Conservation (phyloP, 2,797 vertebrate genomes). For the Anguilla marmorata region DNA sequence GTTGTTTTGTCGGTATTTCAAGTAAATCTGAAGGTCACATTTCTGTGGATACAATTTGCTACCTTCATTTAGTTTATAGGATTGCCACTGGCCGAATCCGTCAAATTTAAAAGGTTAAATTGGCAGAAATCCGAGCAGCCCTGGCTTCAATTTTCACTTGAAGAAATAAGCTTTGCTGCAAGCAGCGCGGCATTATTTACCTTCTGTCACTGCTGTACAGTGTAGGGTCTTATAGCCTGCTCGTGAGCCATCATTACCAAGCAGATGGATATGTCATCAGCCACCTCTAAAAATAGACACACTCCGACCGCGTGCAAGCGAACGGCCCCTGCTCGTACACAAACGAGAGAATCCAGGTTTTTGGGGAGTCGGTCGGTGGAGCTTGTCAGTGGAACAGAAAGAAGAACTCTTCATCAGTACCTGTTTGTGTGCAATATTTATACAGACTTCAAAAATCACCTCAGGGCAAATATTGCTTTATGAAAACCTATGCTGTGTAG, state of each 20-base stretch:
- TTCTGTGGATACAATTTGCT: constrained; percentile 24
- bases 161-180: constrained; percentile 23
- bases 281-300: constrained; percentile 34
- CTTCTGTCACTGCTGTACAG: constrained; percentile 19
- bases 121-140: constrained; percentile 12
- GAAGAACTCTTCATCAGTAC: neutral
- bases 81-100: constrained; percentile 22
- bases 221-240: neutral
- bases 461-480: neutral
- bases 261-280: constrained; percentile 38
- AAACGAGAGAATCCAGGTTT: neutral
- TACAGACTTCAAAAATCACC: neutral
- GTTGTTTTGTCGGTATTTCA: neutral
- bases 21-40: constrained; percentile 31
- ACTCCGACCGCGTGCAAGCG: constrained; percentile 20
- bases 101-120: constrained; percentile 28
- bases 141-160: constrained; percentile 27
- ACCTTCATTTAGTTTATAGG: constrained; percentile 23
- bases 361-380: neutral
- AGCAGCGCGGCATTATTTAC: constrained; percentile 34
- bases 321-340: neutral
- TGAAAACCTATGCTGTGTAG: neutral
- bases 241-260: constrained; percentile 25
- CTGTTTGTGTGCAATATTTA: neutral
- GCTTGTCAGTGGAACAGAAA: neutral